These are phyloP conservation scores for Emydura subglobosa DNA, from an alignment of 2,113 vertebrate species.

Conservation along the genomic window DNA sequence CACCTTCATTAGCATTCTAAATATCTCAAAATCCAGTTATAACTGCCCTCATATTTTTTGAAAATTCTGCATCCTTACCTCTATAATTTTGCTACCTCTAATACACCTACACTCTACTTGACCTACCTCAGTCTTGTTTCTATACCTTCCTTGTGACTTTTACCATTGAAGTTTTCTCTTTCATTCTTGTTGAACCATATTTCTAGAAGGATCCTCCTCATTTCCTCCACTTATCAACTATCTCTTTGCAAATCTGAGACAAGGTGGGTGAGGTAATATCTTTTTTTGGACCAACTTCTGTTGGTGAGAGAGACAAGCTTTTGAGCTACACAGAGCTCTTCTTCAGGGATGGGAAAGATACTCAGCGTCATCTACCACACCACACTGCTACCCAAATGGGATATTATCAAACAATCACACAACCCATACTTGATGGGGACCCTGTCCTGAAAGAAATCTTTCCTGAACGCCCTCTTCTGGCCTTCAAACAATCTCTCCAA, in stretches of 20 bases:
- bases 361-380: neutral
- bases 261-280: neutral
- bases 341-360: neutral
- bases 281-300: neutral
- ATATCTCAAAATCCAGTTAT: neutral
- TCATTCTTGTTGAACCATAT: neutral
- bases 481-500: neutral
- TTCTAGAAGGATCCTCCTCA: neutral
- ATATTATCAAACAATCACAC: neutral
- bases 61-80: neutral
- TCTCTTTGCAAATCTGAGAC: neutral
- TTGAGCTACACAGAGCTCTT: neutral
- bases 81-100: neutral
- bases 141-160: neutral
- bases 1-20: neutral
- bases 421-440: neutral
- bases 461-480: neutral
- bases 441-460: neutral
- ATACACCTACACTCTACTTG: neutral
- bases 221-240: neutral
- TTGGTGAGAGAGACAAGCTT: neutral
- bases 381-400: neutral
- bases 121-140: neutral
- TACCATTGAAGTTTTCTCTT: neutral
- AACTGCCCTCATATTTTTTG: neutral